Evolutionary conservation across 30 jellyfish, hydroid and myxozoan species (phyloP).

Genomic region (Cassiopea xamachana): DNA sequence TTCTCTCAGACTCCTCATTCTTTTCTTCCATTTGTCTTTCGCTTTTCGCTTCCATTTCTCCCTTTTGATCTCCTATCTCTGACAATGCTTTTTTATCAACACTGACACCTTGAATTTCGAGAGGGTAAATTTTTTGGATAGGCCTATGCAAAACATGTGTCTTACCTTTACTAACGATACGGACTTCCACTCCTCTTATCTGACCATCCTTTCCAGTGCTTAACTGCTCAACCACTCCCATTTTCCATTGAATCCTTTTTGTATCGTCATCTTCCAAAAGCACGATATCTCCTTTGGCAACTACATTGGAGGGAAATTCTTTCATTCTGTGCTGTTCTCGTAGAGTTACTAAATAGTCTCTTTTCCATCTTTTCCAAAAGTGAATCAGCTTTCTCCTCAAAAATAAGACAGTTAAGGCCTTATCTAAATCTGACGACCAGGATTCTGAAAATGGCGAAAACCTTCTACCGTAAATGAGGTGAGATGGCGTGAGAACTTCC

Average conservation of each 20-base stretch:
- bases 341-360: constrained; percentile 50
- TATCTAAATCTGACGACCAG: not conserved
- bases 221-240: not conserved
- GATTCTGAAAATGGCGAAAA: constrained; percentile 10
- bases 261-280: constrained; percentile 15
- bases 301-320: constrained; percentile 1
- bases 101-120: constrained; percentile 11
- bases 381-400: constrained; percentile 22
- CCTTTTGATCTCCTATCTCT: constrained; percentile 8
- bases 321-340: constrained; percentile 45
- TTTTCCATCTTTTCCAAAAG: constrained; percentile 69
- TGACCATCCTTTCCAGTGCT: constrained; percentile 20
- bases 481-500: constrained; percentile 62
- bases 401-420: not conserved
- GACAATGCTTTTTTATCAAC: not conserved
- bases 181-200: constrained; percentile 1
- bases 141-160: constrained; percentile 6
- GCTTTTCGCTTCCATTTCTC: constrained; percentile 19
- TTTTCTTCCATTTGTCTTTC: not conserved
- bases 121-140: constrained; percentile 11
- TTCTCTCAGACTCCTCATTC: not conserved
- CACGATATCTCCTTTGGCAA: constrained; percentile 3
- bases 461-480: constrained; percentile 23
- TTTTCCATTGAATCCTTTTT: constrained; percentile 6
- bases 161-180: constrained; percentile 11